Evolutionary conservation across 2,797 vertebrate genomes (phyloP), one percentile per base, ranked within the genome.

Genomic region (Carcharodon carcharias): DNA sequence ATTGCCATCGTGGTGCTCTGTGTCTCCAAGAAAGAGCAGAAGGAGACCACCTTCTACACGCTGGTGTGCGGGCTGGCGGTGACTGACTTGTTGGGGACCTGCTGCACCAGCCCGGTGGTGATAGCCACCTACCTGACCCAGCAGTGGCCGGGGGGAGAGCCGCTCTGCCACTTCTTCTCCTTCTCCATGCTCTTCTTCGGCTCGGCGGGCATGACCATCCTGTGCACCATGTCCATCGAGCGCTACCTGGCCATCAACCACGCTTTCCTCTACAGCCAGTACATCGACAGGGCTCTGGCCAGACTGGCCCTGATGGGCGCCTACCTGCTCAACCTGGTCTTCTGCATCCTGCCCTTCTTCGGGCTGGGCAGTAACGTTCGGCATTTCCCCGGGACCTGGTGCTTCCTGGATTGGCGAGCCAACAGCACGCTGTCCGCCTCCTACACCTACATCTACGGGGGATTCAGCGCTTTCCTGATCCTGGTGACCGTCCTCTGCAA

Each of bases 161-260:
- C 97, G 80, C 98, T 98, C 35, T 98, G 98, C 96, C 97, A 98
- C 96, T 98, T 98, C 97, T 98, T 98, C 97, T 98, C 98, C 91
- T 98, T 98, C 97, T 98, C 98, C 95, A 98, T 98, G 98, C 97
- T 98, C 23, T 98, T 98, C 97, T 98, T 98, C 96, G 98, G 98
- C 54, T 98, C 98, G 0, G 98, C 98, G 0, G 98, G 98, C 0
- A 98, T 98, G 98, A 98, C 98, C 96, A 98, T 98, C 96, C 97
- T 98, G 96, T 98, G 98, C 97, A 98, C 98, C 8, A 98, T 98
- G 98, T 97, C 98, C 0, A 98, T 98, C 96, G 98, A 98, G 96
- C 97, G 98, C 28, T 98, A 98, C 97, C 92, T 98, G 97, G 98
- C 98, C 96, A 98, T 98, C 87, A 98, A 98, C 97, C 98, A 98